Evolutionary conservation across 2,888 invertebrate species (phyloP).

Genomic region (Dendrolimus pini): DNA sequence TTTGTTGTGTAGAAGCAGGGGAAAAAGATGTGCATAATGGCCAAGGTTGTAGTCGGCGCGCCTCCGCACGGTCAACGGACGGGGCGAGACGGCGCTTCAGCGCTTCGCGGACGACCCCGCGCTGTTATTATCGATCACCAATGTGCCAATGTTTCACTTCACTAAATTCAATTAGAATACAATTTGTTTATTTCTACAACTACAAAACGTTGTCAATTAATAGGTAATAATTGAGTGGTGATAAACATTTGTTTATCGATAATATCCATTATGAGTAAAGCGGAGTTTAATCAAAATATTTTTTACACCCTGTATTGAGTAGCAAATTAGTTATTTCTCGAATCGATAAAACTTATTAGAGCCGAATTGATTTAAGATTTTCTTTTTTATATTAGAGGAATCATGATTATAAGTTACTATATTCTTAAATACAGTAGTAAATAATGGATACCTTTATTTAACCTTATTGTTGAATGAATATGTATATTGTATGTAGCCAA

Average conservation of each 20-base stretch:
- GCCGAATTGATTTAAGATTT: too few species aligned
- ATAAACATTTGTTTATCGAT: too few species aligned
- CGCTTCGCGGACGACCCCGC: conserved; percentile 48
- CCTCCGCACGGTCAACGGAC: conserved; percentile 62
- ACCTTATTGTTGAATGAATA: conserved; percentile 12
- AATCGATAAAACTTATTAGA: too few species aligned
- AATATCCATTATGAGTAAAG: too few species aligned
- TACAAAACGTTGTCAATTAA: too few species aligned
- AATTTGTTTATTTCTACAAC: conserved; percentile 11
- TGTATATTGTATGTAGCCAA: conserved; percentile 19
- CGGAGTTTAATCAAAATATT: too few species aligned
- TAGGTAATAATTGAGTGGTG: too few species aligned
- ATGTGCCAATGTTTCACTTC: conserved; percentile 45
- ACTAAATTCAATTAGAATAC: conserved; percentile 43
- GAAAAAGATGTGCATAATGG: conserved; percentile 30
- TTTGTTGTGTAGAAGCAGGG: conserved; percentile 19
- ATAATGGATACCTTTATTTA: not conserved
- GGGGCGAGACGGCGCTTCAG: conserved; percentile 46
- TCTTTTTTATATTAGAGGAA: too few species aligned
- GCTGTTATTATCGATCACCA: conserved; percentile 60
- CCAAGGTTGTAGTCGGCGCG: conserved; percentile 57
- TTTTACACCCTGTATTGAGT: too few species aligned
- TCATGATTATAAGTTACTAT: too few species aligned
- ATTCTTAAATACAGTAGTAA: too few species aligned
- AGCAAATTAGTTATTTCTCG: too few species aligned